Base-by-base conservation (phyloP, 2,888 invertebrate species). In the Xestobium rufovillosum region DNA sequence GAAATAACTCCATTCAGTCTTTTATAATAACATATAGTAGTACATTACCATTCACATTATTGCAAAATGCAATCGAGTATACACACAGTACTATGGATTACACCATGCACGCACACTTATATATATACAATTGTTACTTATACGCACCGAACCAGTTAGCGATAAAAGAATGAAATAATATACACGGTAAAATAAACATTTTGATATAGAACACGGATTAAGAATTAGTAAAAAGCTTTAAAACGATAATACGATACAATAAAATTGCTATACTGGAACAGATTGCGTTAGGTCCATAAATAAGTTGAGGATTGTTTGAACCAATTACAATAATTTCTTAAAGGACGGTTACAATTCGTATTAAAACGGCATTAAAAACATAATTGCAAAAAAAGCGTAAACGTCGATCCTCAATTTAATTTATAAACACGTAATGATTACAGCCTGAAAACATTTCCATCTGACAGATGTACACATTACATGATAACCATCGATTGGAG, bases 1-100 rank as follows among this genome's bases (percentile, higher is more conserved):
- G 63, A 66, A 60, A 65, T 66, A 63, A 66, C 63, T 66, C 66
- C 66, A 65, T 66, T 66, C 66, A 66, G 66, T 66, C 66, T 66
- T 66, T 63, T 66, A 65, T 64, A 63, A 64, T 64, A 65, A 66
- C 66, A 66, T 65, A 65, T 63, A 66, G 62, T 66, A 63, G 59
- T 57, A 66, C 64, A 63, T 63, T 61, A 63, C 64, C 64, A 66
- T 64, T 64, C 64, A 65, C 62, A 63, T 62, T 65, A 64, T 65
- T 64, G 63, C 63, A 63, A 61, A n/a, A 63, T 61, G 63, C 65
- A 66, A 64, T 63, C 63, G 59, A 61, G 61, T 65, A 61, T 63
- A 65, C 64, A 64, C 63, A 65, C 62, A 66, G 56, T 64, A 64
- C 63, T 62, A 66, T 63, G 60, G 60, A 61, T n/a, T 66, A 63